phyloP scores from a whole-genome alignment of 2,113 vertebrate species.

The Dasyprocta punctata region DNA sequence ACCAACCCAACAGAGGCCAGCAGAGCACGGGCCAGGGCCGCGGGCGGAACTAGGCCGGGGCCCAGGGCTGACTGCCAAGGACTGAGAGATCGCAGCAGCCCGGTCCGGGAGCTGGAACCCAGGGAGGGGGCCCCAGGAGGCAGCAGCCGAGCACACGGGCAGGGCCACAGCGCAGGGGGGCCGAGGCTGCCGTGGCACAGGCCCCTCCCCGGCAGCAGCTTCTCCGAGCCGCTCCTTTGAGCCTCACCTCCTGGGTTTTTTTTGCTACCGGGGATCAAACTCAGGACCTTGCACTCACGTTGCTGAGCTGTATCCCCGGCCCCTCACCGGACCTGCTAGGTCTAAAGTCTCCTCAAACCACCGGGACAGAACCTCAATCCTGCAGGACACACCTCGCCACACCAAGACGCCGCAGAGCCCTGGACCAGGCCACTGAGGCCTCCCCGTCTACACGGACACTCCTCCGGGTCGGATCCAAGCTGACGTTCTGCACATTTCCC shows the following conservation, averaged over 20 bases:
- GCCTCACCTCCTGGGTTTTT: too few relatives aligned
- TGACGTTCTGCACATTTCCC: not conserved
- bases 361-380: not conserved
- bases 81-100: not conserved
- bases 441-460: not conserved
- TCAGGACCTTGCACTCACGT: too few relatives aligned
- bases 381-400: not conserved
- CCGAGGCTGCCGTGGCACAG: not conserved
- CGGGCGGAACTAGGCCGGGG: not conserved
- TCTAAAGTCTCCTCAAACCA: not conserved
- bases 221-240: not conserved
- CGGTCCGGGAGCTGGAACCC: not conserved
- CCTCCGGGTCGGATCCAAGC: not conserved
- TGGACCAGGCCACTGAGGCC: accelerated
- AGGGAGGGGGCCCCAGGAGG: not conserved
- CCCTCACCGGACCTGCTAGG: not conserved
- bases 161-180: not conserved
- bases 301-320: too few relatives aligned
- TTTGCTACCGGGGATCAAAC: too few relatives aligned
- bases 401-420: not conserved
- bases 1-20: not conserved
- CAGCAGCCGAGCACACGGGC: not conserved
- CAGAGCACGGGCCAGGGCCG: not conserved
- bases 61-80: not conserved
- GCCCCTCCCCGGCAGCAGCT: not conserved